Evolutionary conservation across 2,113 vertebrate genomes (phyloP).

Genomic region (Meleagris gallopavo): DNA sequence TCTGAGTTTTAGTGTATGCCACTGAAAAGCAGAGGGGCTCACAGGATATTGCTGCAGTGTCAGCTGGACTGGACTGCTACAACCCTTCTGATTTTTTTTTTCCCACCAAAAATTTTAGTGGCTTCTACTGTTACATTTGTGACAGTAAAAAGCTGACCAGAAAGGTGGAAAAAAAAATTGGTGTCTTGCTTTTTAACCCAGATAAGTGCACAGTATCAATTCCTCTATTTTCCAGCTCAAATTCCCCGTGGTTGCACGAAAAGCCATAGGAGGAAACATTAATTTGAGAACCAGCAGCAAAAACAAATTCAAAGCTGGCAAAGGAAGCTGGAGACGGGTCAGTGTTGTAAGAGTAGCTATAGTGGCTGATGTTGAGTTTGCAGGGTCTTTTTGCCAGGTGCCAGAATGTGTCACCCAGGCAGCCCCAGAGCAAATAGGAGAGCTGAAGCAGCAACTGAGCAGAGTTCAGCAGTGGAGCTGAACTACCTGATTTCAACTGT

Average conservation of each 20-base stretch:
- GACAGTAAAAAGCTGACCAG: not conserved
- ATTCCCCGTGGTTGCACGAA: not conserved
- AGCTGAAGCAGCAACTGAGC: not conserved
- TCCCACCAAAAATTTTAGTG: not conserved
- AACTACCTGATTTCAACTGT: not conserved
- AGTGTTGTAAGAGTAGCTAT: rapidly evolving
- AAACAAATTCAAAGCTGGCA: not conserved
- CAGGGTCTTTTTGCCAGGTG: not conserved
- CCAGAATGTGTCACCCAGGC: not conserved
- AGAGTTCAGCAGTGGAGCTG: not conserved
- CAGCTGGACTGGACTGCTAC: not conserved
- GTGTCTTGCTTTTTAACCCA: not conserved
- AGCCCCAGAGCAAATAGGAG: not conserved
- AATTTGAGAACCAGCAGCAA: not conserved
- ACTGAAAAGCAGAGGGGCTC: not conserved
- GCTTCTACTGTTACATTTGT: not conserved
- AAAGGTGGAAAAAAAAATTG: not conserved
- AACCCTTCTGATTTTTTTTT: not conserved
- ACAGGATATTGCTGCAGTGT: not conserved
- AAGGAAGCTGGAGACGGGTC: not conserved
- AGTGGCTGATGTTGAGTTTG: not conserved
- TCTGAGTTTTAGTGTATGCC: not conserved
- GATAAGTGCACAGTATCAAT: rapidly evolving
- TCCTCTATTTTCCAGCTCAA: not conserved
- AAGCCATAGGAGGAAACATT: not conserved